Base-by-base conservation (phyloP, 2,888 invertebrate species). In the Hemaris fuciformis region DNA sequence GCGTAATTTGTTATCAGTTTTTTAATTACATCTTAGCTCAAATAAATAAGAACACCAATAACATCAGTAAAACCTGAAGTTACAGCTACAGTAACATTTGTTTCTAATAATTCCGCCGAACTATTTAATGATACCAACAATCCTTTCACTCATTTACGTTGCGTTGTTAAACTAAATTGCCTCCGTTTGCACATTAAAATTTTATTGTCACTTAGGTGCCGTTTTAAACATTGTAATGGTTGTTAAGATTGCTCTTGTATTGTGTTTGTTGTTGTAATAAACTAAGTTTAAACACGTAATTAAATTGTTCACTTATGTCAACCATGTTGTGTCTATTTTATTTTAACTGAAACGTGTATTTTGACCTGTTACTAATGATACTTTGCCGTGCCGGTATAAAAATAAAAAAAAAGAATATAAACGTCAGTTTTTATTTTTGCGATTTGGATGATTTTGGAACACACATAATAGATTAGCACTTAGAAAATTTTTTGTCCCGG, bases 121-220 rank as follows among this genome's bases (percentile, higher is more conserved):
- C 31, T 53, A 43, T 57, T 65, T 59, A 15, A 31, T 31, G 56
- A 41, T 59, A 18, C 60, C 59, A 62, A 70, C 65, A 70, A 65
- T 63, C 66, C 46, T 15, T 58, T 65, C 64, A 69, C 66, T 66
- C 67, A 71, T 68, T 68, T 68, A 57, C 46, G 62, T 64, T 62
- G 43, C 48, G 61, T 63, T 31, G 61, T 71, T 69, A 69, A 71
- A 74, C 57, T 18, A 65, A 66, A 70, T 70, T 62, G 64, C 61
- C 62, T 70, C 72, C 66, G 65, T 66, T 65, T 65, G 61, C 46
- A 18, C 69, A 62, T 72, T 73, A 70, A 71, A 71, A 64, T 42
- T 72, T 76, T 71, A 73, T 69, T 64, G 69, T 56, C 61, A 62
- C 67, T 62, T 61, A 59, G 43, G 66, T 63, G 58, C 48, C 57